phyloP scores from a whole-genome alignment of 2,113 vertebrate genomes.

The Recurvirostra avosetta region DNA sequence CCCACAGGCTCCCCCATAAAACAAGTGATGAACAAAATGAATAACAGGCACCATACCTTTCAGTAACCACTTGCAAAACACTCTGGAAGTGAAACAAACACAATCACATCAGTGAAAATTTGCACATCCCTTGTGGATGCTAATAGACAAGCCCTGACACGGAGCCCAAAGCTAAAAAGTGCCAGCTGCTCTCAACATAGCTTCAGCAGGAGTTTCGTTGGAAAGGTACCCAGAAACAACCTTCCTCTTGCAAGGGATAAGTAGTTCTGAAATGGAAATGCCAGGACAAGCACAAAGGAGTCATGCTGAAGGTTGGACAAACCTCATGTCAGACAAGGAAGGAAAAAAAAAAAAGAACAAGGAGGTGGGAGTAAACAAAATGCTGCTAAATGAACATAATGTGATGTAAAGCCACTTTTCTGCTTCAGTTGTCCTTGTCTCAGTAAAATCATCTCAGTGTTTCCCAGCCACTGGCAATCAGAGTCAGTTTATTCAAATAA shows the following conservation, averaged over 20 bases:
- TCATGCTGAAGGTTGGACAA: not conserved
- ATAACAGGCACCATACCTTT: not conserved
- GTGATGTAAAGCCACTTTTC: not conserved
- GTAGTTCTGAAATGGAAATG: not conserved
- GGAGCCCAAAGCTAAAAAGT: not conserved
- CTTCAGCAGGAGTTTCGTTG: not conserved
- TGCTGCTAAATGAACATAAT: not conserved
- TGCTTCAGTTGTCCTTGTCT: not conserved
- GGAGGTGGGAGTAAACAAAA: not conserved
- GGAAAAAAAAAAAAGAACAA: not conserved
- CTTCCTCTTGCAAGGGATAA: not conserved
- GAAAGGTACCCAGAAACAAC: not conserved
- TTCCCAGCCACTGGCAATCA: not conserved
- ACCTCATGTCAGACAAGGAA: not conserved
- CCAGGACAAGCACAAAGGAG: not conserved
- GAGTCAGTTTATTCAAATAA: not conserved
- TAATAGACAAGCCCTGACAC: not conserved
- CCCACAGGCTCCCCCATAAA: not conserved
- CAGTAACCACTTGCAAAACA: not conserved
- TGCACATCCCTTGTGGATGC: not conserved
- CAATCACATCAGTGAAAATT: not conserved
- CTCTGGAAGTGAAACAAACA: not conserved
- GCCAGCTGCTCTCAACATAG: not conserved
- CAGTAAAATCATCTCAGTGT: not conserved
- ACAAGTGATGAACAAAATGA: not conserved